Evolutionary conservation across 2,888 invertebrate species (phyloP).

Genomic region (Drosophila mulleri): DNA sequence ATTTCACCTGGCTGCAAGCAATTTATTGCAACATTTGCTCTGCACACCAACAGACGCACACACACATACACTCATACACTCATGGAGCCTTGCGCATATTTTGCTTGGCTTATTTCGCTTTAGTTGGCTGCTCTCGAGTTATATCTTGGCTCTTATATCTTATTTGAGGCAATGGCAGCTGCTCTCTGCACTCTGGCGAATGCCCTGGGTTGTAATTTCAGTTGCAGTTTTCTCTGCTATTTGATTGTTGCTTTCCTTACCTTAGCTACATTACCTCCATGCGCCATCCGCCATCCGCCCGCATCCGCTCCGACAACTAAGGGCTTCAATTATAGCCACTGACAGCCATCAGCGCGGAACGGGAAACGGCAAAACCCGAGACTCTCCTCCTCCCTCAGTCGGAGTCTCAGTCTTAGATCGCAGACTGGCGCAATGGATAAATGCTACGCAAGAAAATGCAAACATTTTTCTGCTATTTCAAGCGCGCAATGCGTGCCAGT

Average conservation of each 20-base stretch:
- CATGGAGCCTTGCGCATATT: conserved; percentile 44
- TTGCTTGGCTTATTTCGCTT: conserved; percentile 56
- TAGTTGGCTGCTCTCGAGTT: conserved; percentile 39
- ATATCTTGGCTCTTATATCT: conserved; percentile 64
- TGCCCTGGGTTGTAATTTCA: conserved; percentile 74
- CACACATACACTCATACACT: neutral
- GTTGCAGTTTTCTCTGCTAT: conserved; percentile 68
- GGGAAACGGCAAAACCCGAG: conserved; percentile 17
- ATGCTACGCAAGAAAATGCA: conserved; percentile 41
- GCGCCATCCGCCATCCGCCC: conserved; percentile 1
- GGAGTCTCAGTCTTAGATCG: neutral
- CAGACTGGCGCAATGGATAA: conserved; percentile 21
- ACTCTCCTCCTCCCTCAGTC: neutral
- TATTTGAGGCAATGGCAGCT: conserved; percentile 66
- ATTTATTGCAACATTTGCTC: conserved; percentile 73
- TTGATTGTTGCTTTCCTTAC: conserved; percentile 64
- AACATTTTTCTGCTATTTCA: conserved; percentile 60
- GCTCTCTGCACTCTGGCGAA: conserved; percentile 31
- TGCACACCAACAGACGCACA: neutral
- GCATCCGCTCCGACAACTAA: conserved; percentile 56
- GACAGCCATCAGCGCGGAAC: conserved; percentile 42
- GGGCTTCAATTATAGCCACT: conserved; percentile 71
- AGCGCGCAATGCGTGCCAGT: conserved; percentile 55
- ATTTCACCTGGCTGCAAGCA: conserved; percentile 71
- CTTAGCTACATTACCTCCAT: conserved; percentile 13